Conservation (phyloP, 1,140 invertebrate genomes). For the Bathynomus jamesi region DNA sequence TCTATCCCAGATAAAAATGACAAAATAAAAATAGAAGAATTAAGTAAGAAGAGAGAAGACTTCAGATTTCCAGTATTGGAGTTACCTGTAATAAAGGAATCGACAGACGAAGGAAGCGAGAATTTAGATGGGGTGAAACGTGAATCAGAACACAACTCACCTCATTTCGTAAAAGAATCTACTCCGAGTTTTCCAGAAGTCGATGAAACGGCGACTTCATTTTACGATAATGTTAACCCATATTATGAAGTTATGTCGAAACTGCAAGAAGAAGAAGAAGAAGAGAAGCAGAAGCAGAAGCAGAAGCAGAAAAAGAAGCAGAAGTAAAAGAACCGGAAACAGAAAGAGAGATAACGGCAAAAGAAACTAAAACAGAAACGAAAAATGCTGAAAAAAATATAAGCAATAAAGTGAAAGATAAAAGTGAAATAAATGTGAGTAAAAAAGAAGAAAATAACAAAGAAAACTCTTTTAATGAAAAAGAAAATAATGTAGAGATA, state of each 20-base stretch:
- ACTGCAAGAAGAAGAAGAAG: background rate
- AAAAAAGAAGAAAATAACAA: too few species aligned
- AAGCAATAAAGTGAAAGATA: background rate
- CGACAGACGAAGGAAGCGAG: too few species aligned
- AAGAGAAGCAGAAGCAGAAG: background rate
- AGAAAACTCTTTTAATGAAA: too few species aligned
- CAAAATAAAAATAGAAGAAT: too few species aligned
- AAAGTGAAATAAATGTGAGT: background rate
- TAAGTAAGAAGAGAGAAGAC: too few species aligned
- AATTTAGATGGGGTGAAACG: too few species aligned
- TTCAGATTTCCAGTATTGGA: too few species aligned
- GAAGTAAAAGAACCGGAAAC: background rate
- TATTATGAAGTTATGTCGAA: constrained; percentile 13
- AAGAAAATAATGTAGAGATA: too few species aligned
- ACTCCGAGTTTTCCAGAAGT: constrained; percentile 10
- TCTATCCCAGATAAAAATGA: too few species aligned
- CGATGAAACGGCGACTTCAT: constrained; percentile 16
- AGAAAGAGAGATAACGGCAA: background rate
- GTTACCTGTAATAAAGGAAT: too few species aligned
- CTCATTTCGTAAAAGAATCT: too few species aligned
- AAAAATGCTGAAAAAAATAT: background rate
- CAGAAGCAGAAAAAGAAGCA: background rate
- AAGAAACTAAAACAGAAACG: background rate
- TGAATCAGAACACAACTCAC: too few species aligned
- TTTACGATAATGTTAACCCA: constrained; percentile 32